Base-by-base conservation (phyloP, 1,140 invertebrate species). In the Temnothorax curvispinosus region DNA sequence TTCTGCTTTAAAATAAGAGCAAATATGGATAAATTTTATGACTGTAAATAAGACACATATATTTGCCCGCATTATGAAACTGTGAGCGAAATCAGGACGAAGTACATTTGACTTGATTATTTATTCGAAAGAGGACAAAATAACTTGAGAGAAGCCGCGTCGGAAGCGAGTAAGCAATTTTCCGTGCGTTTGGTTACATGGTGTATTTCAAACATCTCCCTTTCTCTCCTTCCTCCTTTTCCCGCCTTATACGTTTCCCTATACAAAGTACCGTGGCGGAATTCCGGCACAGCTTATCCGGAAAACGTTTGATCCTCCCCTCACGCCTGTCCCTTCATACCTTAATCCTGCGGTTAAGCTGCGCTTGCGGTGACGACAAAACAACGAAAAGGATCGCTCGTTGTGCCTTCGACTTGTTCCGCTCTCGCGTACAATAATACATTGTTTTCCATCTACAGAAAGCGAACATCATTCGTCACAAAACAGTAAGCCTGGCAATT, bases 251-350 rank as follows among this genome's bases (percentile, higher is more conserved):
- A 54, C 21, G 21, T 81, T 71, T 4, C 47, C 21, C 54, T 60
- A 3, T 44, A 84, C 54, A 38, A 56, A 74, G 56, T 60, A 15
- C 52, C 80, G 32, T 50, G 15, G 27, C 78, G 41, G 27, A 82
- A 82, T 15, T 82, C 27, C 21, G 54, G 56, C 41, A 75, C 86
- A 72, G 89, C 80, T 90, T 90, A 90, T 90, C 80, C 89, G 52
- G 86, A 81, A 90, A 90, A 90, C 80, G 67, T 90, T 90, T 90
- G 89, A 90, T 90, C 86, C 89, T 90, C 56, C 86, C 81, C 86
- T 81, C 86, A 58, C 80, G 80, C 62, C 69, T 77, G 75, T 47
- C 41, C 76, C 62, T 85, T 90, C 86, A 90, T 90, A 86, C 86
- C 56, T 88, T 90, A 90, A 90, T 90, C 89, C 88, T 58, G 56